Evolutionary conservation across 2,797 vertebrate genomes (phyloP), one percentile per base, ranked within the genome.

Genomic region (Malacoctenus gilli): DNA sequence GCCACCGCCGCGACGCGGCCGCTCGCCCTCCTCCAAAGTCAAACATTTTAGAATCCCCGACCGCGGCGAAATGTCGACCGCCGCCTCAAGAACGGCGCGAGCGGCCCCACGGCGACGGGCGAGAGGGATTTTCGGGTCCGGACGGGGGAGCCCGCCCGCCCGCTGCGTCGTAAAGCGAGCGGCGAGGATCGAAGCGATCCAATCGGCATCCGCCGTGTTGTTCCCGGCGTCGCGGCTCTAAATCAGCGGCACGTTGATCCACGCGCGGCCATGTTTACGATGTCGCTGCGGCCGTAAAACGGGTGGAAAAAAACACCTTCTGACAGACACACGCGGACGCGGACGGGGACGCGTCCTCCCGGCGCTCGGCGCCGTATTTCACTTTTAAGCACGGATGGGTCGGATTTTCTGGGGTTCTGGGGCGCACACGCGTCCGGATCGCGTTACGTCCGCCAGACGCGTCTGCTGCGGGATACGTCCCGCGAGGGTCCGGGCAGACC

Each of bases 71-170:
- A 80, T 85, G 77, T 76, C 53, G 79, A 75, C 89, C 75, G 42
- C 69, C 82, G 87, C 89, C 88, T 89, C 91, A 91, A 91, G 87
- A 91, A 91, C 84, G 85, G 88, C 77, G 83, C 79, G 49, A 79
- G 60, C 84, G 86, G 86, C 78, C 81, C 89, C 72, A 85, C 91
- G 86, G 86, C 90, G 87, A 89, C 89, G 83, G 75, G 86, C n/a
- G n/a, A n/a, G n/a, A n/a, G n/a, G n/a, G n/a, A n/a, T n/a, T n/a
- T n/a, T n/a, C n/a, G n/a, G n/a, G n/a, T n/a, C n/a, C n/a, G n/a
- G n/a, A n/a, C n/a, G n/a, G n/a, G n/a, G n/a, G n/a, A n/a, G n/a
- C n/a, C n/a, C n/a, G n/a, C n/a, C n/a, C n/a, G n/a, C n/a, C n/a
- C n/a, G n/a, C n/a, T n/a, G n/a, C n/a, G n/a, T n/a, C n/a, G n/a